Evolutionary conservation across 2,113 vertebrate species (phyloP), one percentile per base, ranked within the genome.

Genomic region (Phylloscopus whistleri): DNA sequence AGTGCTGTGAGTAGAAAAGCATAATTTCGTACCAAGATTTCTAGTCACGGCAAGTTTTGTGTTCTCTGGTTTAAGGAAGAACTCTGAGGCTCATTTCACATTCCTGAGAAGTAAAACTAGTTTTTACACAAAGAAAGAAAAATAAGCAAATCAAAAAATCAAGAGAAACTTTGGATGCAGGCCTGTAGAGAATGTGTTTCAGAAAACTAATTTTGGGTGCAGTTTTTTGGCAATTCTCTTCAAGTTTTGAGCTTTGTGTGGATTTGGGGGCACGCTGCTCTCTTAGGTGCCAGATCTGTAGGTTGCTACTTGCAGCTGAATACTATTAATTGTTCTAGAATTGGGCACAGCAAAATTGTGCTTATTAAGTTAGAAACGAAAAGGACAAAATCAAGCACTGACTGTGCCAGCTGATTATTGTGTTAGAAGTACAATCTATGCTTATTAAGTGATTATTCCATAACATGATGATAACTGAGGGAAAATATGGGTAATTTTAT

Each of bases 381-480:
- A 84, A 68, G 10, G 59, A 52, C 84, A 53, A 89, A 72, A 60
- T 28, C 10, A 69, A 55, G 48, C 26, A 13, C 16, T 81, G 31
- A 22, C 84, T 75, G 31, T 94, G 27, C 33, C 31, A 56, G 24
- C 35, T 83, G 64, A 89, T 91, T 85, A 77, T 53, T 53, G 31
- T 84, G 48, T 92, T 63, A 39, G 31, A 73, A 93, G 28, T 49
- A 21, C 87, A 89, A 30, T 86, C 39, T 84, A 2, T 76, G 62
- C 39, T 81, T 79, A 26, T 85, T 82, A 84, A 90, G 33, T 79
- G 39, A 56, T 91, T 84, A 84, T 94, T 95, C 78, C 39, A 60
- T 55, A 75, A 84, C 24, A 48, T 49, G 31, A 20, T 75, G 73
- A 66, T 53, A 70, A 93, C 31, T 62, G 31, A 77, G 94, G 79